Base-by-base conservation (phyloP, 2,888 invertebrate species). In the Crematogaster levior region DNA sequence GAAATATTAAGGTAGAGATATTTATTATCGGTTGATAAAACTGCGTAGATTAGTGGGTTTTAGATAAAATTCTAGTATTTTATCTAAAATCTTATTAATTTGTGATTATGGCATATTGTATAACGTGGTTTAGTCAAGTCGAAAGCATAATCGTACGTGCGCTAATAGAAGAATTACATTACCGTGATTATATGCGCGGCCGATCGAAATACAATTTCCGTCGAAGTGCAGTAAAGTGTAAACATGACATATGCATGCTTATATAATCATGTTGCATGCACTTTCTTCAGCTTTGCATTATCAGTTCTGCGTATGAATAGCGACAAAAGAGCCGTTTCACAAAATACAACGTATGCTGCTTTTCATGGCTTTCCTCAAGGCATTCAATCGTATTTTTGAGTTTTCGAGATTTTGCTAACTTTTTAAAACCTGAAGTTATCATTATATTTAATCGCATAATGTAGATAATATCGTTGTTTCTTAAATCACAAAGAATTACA, bases 271-370 rank as follows among this genome's bases (percentile, higher is more conserved):
- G 61, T 61, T 75, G 51, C 66, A 37, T 58, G 58, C 81, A 82
- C 46, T 34, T 73, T 73, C 40, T 30, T 58, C 43, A n/a, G 7
- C 15, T 73, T 73, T 73, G 58, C 21, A 73, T 73, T 58, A 30
- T 58, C 58, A 53, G 68, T 24, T 74, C 43, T 21, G 66, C 30
- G 53, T 77, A 53, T 73, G 70, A 82, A 81, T 83, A 68, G 60
- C 27, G 43, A 84, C 73, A 82, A 86, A 81, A 81, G 48, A 81
- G 1, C 65, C n/a, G 80, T 48, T 65, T 61, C 58, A 73, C 66
- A 75, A 81, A 48, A 84, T 81, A 53, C 18, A 70, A 70, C 70
- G 63, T 66, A 79, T 24, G 34, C 10, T 24, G 6, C 15, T 2
- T 46, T 21, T 40, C 27, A 58, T 2, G 30, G 74, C 37, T n/a